Evolutionary conservation across 2,797 vertebrate species (phyloP).

Genomic region (Odontamblyopus lacepedii): DNA sequence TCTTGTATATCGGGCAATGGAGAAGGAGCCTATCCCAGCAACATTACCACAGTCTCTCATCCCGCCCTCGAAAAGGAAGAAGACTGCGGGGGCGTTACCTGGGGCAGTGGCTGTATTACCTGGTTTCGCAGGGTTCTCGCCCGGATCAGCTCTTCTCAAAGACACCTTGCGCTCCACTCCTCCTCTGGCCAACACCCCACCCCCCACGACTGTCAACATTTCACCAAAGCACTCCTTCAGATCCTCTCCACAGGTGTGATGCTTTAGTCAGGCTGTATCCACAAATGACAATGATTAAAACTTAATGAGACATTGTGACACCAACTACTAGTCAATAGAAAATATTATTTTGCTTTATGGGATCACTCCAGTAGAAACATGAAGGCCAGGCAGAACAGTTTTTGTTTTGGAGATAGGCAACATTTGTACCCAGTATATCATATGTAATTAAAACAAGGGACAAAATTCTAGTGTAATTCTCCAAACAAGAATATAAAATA

Average conservation of each 20-base stretch:
- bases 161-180: slow-evolving; percentile 86
- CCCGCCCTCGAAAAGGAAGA: slow-evolving; percentile 92
- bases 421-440: too few species aligned
- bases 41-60: slow-evolving; percentile 85
- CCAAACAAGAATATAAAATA: too few species aligned
- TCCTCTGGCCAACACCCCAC: slow-evolving; percentile 69
- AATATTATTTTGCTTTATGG: too few species aligned
- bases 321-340: neutral
- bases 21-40: slow-evolving; percentile 90
- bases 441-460: too few species aligned
- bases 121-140: slow-evolving; percentile 54
- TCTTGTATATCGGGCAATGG: slow-evolving; percentile 93
- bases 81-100: slow-evolving; percentile 74
- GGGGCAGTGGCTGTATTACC: slow-evolving; percentile 86
- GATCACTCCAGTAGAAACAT: too few species aligned
- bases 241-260: slow-evolving; percentile 77
- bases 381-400: too few species aligned
- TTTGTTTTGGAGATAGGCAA: too few species aligned
- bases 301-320: neutral
- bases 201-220: slow-evolving; percentile 71
- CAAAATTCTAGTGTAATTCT: too few species aligned
- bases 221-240: slow-evolving; percentile 90
- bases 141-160: slow-evolving; percentile 81
- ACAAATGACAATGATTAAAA: neutral
- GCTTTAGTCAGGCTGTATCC: neutral